Evolutionary conservation across 2,113 vertebrate genomes (phyloP).

Genomic region (Phoxinus phoxinus): DNA sequence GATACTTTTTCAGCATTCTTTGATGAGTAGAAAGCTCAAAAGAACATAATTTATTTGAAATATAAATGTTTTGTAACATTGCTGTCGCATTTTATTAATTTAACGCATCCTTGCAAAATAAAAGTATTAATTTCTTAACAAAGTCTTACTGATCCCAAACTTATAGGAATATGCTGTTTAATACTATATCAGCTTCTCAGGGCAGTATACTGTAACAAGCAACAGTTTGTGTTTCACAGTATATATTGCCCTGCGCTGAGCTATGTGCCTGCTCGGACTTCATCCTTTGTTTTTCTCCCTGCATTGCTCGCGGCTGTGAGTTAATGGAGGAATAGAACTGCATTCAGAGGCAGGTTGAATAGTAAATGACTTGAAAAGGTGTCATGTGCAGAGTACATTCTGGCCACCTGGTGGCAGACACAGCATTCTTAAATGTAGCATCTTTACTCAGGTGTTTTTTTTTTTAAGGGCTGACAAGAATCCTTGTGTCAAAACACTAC

Average conservation of each 20-base stretch:
- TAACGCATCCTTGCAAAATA: no score
- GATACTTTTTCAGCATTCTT: no score
- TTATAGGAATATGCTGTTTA: background rate
- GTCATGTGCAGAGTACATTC: background rate
- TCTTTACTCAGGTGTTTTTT: background rate
- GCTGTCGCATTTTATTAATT: no score
- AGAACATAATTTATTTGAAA: no score
- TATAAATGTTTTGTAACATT: no score
- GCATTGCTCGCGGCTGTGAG: slow-evolving; percentile 49
- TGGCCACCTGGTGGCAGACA: slow-evolving; percentile 56
- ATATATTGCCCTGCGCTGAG: slow-evolving; percentile 36
- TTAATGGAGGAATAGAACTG: slow-evolving; percentile 53
- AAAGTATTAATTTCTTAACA: background rate
- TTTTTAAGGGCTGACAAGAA: background rate
- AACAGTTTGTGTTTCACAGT: slow-evolving; percentile 18
- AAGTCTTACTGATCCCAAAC: background rate
- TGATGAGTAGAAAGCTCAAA: no score
- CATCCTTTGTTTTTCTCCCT: slow-evolving; percentile 48
- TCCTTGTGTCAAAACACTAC: background rate
- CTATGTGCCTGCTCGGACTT: slow-evolving; percentile 22
- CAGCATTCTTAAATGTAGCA: slow-evolving; percentile 14
- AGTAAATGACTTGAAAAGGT: slow-evolving; percentile 40
- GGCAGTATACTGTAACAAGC: background rate
- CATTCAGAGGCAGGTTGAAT: slow-evolving; percentile 50
- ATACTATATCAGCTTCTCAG: background rate